A percentile compares a stretch with the other conserved stretches of the same genome.
Conservation (phyloP, 2,113 vertebrate genomes). For the Chaetops frenatus region DNA sequence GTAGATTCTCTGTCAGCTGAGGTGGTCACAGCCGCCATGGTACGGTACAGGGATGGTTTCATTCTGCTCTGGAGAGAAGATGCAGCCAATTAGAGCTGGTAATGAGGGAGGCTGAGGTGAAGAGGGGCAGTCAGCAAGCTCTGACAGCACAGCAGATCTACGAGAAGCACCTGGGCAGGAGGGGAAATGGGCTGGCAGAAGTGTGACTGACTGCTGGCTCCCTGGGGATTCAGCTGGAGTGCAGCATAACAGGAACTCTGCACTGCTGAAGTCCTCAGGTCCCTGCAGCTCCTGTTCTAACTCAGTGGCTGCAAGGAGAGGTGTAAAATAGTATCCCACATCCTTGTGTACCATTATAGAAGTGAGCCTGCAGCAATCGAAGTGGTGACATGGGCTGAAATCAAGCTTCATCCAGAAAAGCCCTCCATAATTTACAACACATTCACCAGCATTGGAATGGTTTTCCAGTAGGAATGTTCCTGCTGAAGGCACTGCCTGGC, state of each 20-base stretch:
- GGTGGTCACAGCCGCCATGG: rapidly evolving
- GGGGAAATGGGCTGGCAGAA: not conserved
- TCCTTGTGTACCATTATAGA: not conserved
- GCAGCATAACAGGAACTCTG: not conserved
- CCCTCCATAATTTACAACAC: not conserved
- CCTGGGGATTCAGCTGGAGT: not conserved
- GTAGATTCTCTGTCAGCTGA: not conserved
- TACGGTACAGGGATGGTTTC: rapidly evolving
- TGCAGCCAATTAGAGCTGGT: not conserved
- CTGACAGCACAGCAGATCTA: not conserved
- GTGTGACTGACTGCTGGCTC: not conserved
- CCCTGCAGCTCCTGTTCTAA: not conserved
- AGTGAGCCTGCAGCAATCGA: not conserved
- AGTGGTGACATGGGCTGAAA: not conserved
- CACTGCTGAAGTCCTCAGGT: not conserved
- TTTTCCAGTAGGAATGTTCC: not conserved
- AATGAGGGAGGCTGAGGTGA: not conserved
- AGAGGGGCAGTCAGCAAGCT: not conserved
- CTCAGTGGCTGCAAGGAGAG: not conserved
- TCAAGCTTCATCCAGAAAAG: not conserved
- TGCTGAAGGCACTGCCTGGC: not conserved
- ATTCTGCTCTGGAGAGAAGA: not conserved
- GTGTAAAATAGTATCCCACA: not conserved
- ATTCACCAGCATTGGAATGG: not conserved
- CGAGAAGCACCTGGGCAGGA: not conserved